Evolutionary conservation across 2,888 invertebrate genomes (phyloP), one percentile per base, ranked within the genome.

Genomic region (Hirudinaria manillensis): DNA sequence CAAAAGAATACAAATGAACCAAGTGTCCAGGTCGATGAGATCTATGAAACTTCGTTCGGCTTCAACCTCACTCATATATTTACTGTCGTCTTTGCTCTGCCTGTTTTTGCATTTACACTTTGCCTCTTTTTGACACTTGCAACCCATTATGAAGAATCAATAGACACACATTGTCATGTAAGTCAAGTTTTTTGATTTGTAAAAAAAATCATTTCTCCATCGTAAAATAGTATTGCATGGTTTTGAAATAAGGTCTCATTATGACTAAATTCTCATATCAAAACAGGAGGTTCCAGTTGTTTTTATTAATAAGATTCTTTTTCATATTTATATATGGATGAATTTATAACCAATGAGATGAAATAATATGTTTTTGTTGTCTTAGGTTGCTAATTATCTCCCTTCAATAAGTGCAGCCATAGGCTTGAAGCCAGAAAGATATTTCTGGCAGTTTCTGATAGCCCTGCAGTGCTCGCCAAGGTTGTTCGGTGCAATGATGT

Each of bases 361-460:
- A 10, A 16, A 45, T 45, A 45, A 6, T 36, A 36, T 36, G 10
- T 45, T 45, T 45, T 45, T 45, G 45, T 45, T 45, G 45, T 16
- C 45, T 45, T 16, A 77, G 75, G 76, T 76, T 55, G 34, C 24
- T 0, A 95, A 95, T 87, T 90, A 93, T 85, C 91, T 95, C 83
- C 95, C 95, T 82, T 93, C 94, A 82, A 93, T 94, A 87, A 94
- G 94, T 89, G 92, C 95, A 80, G 93, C 94, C 85, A 94, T 94
- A 79, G 94, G 94, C 76, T 91, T 93, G 80, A 83, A 81, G 77
- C 92, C 93, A 82, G 94, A 94, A 36, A 94, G 94, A 86, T 89
- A 92, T 82, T 95, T 95, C 87, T 95, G 95, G 94, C 89, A 94
- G 82, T 90, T 93, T 83, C 91, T 92, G 85, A 91, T 95, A 82